Evolutionary conservation across 1,140 invertebrate genomes (phyloP).

Genomic region (Dendroctonus valens): DNA sequence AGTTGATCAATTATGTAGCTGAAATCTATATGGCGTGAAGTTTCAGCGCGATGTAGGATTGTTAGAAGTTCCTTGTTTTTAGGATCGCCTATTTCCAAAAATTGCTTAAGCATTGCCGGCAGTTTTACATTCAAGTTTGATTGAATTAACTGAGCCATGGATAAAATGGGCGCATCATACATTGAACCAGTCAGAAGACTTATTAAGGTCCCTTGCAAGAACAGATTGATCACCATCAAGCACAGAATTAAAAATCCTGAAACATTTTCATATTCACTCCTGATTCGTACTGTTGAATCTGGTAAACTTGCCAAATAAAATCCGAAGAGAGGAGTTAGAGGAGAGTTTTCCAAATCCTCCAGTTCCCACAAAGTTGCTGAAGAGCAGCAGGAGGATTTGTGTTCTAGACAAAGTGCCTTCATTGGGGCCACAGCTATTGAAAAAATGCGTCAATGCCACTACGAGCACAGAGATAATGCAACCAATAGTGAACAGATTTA

Average conservation of each 20-base stretch:
- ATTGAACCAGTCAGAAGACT: not conserved
- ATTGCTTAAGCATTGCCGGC: not conserved
- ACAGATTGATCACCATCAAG: not conserved
- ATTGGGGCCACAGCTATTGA: not conserved
- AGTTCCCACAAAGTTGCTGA: not conserved
- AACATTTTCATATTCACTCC: not conserved
- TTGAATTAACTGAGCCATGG: not conserved
- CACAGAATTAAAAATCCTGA: not conserved
- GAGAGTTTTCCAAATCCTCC: not conserved
- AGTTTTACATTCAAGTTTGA: not conserved
- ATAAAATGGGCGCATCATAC: not conserved
- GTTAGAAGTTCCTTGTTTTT: not conserved
- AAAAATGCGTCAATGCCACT: not conserved
- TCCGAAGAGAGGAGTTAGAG: not conserved
- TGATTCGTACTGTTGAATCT: not conserved
- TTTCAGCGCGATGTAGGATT: not conserved
- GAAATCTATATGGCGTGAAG: not conserved
- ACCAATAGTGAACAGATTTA: not conserved
- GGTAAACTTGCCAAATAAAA: not conserved
- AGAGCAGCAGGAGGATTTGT: not conserved
- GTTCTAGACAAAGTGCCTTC: not conserved
- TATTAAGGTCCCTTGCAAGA: not conserved
- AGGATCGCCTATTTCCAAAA: not conserved
- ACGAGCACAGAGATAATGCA: not conserved
- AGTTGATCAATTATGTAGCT: not conserved